Evolutionary conservation across 1,140 invertebrate species (phyloP).

Genomic region (Bombus superbus): DNA sequence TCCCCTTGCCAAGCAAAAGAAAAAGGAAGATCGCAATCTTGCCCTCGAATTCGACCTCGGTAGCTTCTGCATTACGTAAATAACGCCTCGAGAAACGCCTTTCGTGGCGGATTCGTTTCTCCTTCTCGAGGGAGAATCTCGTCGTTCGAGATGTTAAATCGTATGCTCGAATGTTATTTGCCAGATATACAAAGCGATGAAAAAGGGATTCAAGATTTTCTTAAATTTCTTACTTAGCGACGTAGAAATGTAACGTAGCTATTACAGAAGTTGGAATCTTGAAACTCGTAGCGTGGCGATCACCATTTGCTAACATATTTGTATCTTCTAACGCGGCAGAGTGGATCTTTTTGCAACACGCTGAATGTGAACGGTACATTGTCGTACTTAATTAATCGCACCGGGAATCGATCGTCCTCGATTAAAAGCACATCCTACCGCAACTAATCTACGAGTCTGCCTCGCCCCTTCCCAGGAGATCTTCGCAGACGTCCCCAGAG

Average conservation of each 20-base stretch:
- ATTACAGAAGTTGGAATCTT: too few species aligned
- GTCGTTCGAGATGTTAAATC: neutral
- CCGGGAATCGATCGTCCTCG: neutral
- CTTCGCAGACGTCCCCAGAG: neutral
- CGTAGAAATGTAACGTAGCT: too few species aligned
- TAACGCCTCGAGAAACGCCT: neutral
- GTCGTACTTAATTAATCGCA: too few species aligned
- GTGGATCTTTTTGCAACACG: too few species aligned
- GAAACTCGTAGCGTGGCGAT: too few species aligned
- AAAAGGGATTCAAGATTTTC: too few species aligned
- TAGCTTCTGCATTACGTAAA: slow-evolving; percentile 17
- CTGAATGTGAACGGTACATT: too few species aligned
- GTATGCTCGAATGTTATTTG: too few species aligned
- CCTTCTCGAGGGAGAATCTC: neutral
- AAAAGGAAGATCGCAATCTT: slow-evolving; percentile 6
- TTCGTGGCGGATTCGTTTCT: neutral
- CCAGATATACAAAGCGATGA: too few species aligned
- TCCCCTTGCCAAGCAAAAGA: neutral
- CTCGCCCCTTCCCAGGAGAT: neutral
- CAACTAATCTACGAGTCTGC: neutral
- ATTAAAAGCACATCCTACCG: neutral
- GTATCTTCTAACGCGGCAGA: too few species aligned
- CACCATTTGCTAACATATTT: too few species aligned
- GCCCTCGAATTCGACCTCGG: neutral
- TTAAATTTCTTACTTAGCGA: too few species aligned